Conservation (phyloP, 2,888 invertebrate genomes). For the Drosophila hamatofila region DNA sequence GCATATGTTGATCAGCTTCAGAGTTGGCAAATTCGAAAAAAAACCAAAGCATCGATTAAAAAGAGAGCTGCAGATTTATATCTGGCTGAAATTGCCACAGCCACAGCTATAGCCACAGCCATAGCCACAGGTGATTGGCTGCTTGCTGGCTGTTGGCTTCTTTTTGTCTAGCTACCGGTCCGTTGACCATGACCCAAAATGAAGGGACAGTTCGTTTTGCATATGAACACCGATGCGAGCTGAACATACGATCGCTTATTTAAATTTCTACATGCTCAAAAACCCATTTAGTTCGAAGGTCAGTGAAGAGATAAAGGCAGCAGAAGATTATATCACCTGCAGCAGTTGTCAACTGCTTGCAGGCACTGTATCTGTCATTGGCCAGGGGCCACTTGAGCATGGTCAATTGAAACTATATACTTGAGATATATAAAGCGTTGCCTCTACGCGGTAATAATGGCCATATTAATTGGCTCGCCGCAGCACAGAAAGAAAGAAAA, state of each 20-base stretch:
- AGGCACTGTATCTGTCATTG: conserved; percentile 25
- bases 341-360: conserved; percentile 31
- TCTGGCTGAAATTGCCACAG: conserved; percentile 39
- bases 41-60: conserved; percentile 20
- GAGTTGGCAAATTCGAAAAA: conserved; percentile 35
- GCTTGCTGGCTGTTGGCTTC: conserved; percentile 4
- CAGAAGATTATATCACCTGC: conserved; percentile 33
- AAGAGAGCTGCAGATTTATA: conserved; percentile 32
- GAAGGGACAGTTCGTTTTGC: conserved; percentile 59
- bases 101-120: conserved; percentile 10
- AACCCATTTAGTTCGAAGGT: conserved; percentile 63
- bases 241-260: conserved; percentile 47
- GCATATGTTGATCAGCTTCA: conserved; percentile 3
- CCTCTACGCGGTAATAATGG: not conserved
- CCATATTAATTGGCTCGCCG: conserved; percentile 24
- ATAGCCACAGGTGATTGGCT: conserved; percentile 30
- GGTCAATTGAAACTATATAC: conserved; percentile 20
- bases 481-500: conserved; percentile 25
- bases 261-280: conserved; percentile 66
- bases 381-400: conserved; percentile 8
- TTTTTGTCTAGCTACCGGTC: conserved; percentile 58
- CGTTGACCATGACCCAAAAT: conserved; percentile 78
- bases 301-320: conserved; percentile 56
- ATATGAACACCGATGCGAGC: conserved; percentile 57
- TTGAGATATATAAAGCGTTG: conserved; percentile 4